A percentile compares a stretch with the other conserved stretches of the same genome.
These are phyloP conservation scores for Melopsittacus undulatus DNA, from an alignment of 2,797 vertebrate genomes.

Conservation along the genomic window DNA sequence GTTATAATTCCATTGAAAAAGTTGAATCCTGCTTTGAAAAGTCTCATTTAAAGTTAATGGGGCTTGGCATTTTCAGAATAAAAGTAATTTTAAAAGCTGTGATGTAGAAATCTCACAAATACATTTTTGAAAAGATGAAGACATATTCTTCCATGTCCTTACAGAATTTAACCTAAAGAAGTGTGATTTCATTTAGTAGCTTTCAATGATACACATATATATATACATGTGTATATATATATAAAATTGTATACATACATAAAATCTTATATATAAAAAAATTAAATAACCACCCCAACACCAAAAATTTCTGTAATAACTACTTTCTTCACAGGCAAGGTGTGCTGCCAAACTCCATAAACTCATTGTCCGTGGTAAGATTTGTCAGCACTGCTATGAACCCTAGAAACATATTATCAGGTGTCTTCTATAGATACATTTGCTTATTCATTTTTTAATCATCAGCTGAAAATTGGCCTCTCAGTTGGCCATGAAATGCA, in stretches of 20 bases:
- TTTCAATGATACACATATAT: not conserved
- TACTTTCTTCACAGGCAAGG: not conserved
- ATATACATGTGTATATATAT: not conserved
- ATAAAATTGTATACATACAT: accelerated
- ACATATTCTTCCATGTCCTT: not conserved
- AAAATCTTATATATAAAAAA: not conserved
- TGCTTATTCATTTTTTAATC: not conserved
- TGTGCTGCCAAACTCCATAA: not conserved
- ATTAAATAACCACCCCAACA: not conserved
- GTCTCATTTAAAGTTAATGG: not conserved
- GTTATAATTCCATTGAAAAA: conserved; percentile 26
- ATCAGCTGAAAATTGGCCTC: not conserved
- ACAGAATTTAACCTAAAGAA: not conserved
- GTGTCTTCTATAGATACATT: not conserved
- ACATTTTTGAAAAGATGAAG: not conserved
- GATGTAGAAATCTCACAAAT: not conserved
- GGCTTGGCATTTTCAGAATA: conserved; percentile 1
- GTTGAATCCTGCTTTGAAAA: not conserved
- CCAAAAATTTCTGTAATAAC: not conserved
- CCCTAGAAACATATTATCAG: not conserved
- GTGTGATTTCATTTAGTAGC: not conserved
- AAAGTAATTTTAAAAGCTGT: not conserved
- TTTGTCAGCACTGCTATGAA: not conserved
- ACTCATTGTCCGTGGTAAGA: not conserved
- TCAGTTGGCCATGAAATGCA: not conserved